Percentiles rank a stretch among this genome's conserved stretches.
Conservation (phyloP, 2,888 invertebrate genomes). For the Chromoteleia sp. region DNA sequence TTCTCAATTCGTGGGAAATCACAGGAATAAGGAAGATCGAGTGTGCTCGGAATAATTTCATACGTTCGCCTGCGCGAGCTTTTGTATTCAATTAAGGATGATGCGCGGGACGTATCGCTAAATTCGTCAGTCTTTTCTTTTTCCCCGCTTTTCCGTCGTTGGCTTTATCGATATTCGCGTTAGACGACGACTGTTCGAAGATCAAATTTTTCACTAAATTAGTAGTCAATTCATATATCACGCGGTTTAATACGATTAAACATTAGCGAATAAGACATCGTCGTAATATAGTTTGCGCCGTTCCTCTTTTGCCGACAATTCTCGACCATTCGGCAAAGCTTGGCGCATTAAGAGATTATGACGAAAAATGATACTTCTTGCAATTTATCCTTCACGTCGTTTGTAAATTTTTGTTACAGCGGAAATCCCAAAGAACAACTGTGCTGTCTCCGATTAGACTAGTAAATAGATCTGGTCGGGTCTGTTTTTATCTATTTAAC, state of each 20-base stretch:
- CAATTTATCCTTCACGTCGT: constrained; percentile 28
- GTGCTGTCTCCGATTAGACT: too few species aligned
- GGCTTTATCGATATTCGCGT: too few species aligned
- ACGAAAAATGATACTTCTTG: constrained; percentile 53
- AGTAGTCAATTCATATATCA: too few species aligned
- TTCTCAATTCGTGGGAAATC: constrained; percentile 58
- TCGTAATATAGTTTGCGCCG: constrained; percentile 24
- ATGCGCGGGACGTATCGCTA: constrained; percentile 2
- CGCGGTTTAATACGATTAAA: constrained; percentile 23
- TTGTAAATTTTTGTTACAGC: too few species aligned
- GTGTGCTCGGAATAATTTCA: constrained; percentile 59
- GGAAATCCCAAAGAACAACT: too few species aligned
- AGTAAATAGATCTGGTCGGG: too few species aligned
- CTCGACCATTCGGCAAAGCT: constrained; percentile 43
- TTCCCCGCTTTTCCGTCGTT: not conserved
- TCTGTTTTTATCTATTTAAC: too few species aligned
- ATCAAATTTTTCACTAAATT: too few species aligned
- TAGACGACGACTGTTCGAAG: not conserved
- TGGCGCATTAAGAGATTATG: constrained; percentile 53
- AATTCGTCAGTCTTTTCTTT: constrained; percentile 14
- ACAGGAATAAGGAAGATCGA: constrained; percentile 47
- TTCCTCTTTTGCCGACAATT: constrained; percentile 13
- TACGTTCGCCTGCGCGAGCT: constrained; percentile 29
- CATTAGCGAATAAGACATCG: constrained; percentile 13
- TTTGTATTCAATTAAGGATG: constrained; percentile 55